Percentiles rank a stretch among this genome's conserved stretches.
Conservation (phyloP, 2,113 vertebrate species). For the Meleagris gallopavo region DNA sequence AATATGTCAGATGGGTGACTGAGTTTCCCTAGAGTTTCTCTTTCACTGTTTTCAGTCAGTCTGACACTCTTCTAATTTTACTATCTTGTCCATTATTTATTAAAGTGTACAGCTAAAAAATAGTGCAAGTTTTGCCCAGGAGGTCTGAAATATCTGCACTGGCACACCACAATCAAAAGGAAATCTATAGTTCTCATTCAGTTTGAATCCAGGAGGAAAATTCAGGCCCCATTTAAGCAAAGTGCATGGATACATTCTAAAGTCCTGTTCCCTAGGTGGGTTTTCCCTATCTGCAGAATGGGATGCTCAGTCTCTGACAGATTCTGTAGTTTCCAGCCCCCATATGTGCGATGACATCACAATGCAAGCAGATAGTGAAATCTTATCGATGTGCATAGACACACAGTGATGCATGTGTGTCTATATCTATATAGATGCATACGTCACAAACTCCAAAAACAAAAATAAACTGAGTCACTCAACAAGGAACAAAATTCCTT, state of each 20-base stretch:
- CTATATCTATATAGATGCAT: background rate
- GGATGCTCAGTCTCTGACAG: background rate
- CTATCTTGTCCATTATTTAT: background rate
- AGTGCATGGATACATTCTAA: background rate
- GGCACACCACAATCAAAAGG: background rate
- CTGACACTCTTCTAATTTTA: background rate
- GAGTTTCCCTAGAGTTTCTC: background rate
- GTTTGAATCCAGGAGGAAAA: conserved; percentile 24
- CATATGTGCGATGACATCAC: background rate
- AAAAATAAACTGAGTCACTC: background rate
- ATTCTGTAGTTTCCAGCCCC: background rate
- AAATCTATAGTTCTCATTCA: background rate
- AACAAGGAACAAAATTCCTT: background rate
- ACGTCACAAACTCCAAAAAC: background rate
- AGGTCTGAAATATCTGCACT: background rate
- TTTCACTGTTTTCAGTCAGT: background rate
- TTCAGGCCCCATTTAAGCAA: background rate
- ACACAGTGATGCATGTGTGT: background rate
- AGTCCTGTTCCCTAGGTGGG: background rate
- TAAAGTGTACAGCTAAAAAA: background rate
- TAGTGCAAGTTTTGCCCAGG: background rate
- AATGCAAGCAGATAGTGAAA: background rate
- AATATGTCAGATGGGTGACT: background rate
- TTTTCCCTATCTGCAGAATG: background rate
- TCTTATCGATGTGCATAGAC: background rate